These are phyloP conservation scores for Diabrotica undecimpunctata DNA, from an alignment of 1,140 invertebrate species.

Conservation along the genomic window DNA sequence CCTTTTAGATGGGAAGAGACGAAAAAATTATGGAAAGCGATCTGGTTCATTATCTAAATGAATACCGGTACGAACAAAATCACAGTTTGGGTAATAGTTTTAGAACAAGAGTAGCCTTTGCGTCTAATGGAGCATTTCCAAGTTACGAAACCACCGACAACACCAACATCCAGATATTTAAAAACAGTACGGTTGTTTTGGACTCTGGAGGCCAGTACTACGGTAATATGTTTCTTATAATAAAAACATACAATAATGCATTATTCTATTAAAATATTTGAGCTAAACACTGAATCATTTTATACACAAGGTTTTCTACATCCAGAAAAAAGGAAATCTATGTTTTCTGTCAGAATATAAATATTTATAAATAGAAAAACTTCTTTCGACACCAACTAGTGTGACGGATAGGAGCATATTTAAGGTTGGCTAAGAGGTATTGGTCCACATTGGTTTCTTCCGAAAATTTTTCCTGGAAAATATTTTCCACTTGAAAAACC, in stretches of 20 bases:
- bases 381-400: too few species aligned
- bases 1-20: slow-evolving; percentile 34
- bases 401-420: too few species aligned
- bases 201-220: slow-evolving; percentile 73
- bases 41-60: slow-evolving; percentile 61
- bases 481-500: too few species aligned
- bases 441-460: too few species aligned
- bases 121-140: slow-evolving; percentile 83
- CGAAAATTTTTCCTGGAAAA: too few species aligned
- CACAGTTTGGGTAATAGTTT: slow-evolving; percentile 72
- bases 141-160: slow-evolving; percentile 80
- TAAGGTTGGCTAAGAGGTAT: too few species aligned
- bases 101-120: slow-evolving; percentile 85
- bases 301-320: too few species aligned
- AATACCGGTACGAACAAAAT: slow-evolving; percentile 65
- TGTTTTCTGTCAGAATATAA: too few species aligned
- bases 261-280: too few species aligned
- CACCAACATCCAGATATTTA: slow-evolving; percentile 69
- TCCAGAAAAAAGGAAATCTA: too few species aligned
- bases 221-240: slow-evolving; percentile 43
- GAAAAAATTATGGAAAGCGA: slow-evolving; percentile 63
- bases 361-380: too few species aligned
- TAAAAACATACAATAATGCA: neutral
- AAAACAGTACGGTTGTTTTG: slow-evolving; percentile 63
- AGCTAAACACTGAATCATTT: too few species aligned